Percentiles rank a stretch among this genome's conserved stretches.
Evolutionary conservation across 2,797 vertebrate genomes (phyloP).

Genomic region (Megaceryle alcyon): DNA sequence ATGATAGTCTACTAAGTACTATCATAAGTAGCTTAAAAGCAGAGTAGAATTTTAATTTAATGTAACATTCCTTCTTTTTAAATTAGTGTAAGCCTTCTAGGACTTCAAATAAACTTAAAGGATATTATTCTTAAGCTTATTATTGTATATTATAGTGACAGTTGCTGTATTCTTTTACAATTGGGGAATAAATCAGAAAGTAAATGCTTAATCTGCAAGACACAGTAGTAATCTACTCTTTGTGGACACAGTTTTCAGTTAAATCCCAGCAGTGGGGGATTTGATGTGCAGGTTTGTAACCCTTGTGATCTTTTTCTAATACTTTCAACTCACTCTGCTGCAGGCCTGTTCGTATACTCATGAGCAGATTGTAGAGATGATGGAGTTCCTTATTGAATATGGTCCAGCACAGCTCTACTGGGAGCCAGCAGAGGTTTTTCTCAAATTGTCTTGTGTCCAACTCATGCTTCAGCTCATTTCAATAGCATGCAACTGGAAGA

Average conservation of each 20-base stretch:
- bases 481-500: conserved; percentile 98
- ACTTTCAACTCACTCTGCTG: neutral
- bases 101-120: neutral
- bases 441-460: conserved; percentile 96
- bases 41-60: neutral
- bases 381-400: conserved; percentile 98
- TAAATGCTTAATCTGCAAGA: neutral
- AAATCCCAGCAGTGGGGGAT: neutral
- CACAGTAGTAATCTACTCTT: neutral
- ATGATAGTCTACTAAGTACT: neutral
- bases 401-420: conserved; percentile 94
- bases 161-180: neutral
- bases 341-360: conserved; percentile 96
- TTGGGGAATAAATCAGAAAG: neutral
- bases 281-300: neutral
- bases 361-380: conserved; percentile 99
- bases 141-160: neutral
- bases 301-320: neutral
- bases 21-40: neutral
- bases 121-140: neutral
- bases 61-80: neutral
- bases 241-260: neutral
- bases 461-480: conserved; percentile 97
- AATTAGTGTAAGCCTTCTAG: neutral
- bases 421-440: conserved; percentile 98